Percentiles rank a stretch among this genome's conserved stretches.
phyloP scores from a whole-genome alignment of 2,113 vertebrate species.

The Hippocampus guttulatus region DNA sequence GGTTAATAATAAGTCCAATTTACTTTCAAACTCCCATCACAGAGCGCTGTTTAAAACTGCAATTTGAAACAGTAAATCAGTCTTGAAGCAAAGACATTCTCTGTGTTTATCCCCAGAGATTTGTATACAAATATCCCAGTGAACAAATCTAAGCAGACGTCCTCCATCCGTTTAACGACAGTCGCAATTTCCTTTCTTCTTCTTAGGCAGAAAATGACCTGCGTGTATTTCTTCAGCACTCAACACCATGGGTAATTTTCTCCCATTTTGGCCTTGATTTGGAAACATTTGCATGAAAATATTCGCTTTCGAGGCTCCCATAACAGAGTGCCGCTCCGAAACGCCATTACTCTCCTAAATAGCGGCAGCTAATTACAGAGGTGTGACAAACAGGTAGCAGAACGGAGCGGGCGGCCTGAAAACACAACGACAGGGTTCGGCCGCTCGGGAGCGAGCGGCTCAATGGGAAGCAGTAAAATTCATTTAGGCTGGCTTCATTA shows the following conservation, averaged over 20 bases:
- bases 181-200: slow-evolving; percentile 42
- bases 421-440: slow-evolving; percentile 54
- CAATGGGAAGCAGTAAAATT: slow-evolving; percentile 69
- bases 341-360: slow-evolving; percentile 65
- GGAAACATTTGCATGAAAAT: slow-evolving; percentile 66
- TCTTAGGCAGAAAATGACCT: slow-evolving; percentile 45
- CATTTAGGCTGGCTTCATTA: slow-evolving; percentile 70
- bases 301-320: slow-evolving; percentile 56
- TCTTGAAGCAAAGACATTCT: slow-evolving; percentile 44
- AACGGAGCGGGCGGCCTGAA: slow-evolving; percentile 24
- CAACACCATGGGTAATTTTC: slow-evolving; percentile 57
- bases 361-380: slow-evolving; percentile 64
- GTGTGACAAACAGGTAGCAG: slow-evolving; percentile 67
- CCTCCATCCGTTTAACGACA: slow-evolving; percentile 44
- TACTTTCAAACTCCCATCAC: slow-evolving; percentile 56
- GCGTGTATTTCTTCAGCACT: slow-evolving; percentile 28
- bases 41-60: slow-evolving; percentile 58
- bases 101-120: slow-evolving; percentile 49
- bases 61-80: slow-evolving; percentile 63
- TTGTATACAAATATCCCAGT: slow-evolving; percentile 41
- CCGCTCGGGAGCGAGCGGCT: slow-evolving; percentile 60
- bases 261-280: slow-evolving; percentile 40
- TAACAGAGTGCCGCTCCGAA: slow-evolving; percentile 54
- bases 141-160: slow-evolving; percentile 45
- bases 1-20: slow-evolving; percentile 68